Conservation (phyloP, 2,113 vertebrate species). For the Steatornis caripensis region DNA sequence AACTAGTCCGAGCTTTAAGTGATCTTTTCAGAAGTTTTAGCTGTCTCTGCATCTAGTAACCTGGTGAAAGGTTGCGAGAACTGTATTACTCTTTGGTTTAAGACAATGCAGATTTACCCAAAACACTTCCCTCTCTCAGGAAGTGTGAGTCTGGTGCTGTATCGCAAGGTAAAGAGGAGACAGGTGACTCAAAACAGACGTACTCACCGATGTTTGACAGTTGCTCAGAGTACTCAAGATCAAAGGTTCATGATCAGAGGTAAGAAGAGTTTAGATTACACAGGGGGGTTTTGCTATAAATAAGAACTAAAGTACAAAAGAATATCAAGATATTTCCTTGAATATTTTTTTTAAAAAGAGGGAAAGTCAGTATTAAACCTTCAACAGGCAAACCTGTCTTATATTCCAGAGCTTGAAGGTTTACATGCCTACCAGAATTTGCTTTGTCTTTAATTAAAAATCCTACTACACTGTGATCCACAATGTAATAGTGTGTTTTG, state of each 20-base stretch:
- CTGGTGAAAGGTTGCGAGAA: background rate
- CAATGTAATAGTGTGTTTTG: background rate
- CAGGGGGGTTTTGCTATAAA: background rate
- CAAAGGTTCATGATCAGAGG: constrained; percentile 81
- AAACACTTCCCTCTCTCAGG: constrained; percentile 53
- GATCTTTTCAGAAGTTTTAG: background rate
- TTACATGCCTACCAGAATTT: background rate
- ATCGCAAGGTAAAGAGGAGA: constrained; percentile 60
- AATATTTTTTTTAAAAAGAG: background rate
- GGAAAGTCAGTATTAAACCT: background rate
- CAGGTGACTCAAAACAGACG: constrained; percentile 62
- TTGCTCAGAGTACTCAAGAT: constrained; percentile 78
- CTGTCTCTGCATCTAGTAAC: background rate
- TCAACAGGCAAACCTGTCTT: background rate
- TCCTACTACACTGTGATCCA: background rate
- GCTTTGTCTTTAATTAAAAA: background rate
- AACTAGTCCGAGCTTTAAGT: background rate
- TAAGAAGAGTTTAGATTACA: constrained; percentile 43
- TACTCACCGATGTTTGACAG: constrained; percentile 73
- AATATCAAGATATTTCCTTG: background rate
- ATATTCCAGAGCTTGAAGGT: background rate
- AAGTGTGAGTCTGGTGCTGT: constrained; percentile 68
- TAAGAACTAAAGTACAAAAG: background rate
- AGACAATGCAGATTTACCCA: background rate
- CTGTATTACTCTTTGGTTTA: background rate